Base-by-base conservation (phyloP, 2,113 vertebrate genomes). In the Megaceryle maxima region DNA sequence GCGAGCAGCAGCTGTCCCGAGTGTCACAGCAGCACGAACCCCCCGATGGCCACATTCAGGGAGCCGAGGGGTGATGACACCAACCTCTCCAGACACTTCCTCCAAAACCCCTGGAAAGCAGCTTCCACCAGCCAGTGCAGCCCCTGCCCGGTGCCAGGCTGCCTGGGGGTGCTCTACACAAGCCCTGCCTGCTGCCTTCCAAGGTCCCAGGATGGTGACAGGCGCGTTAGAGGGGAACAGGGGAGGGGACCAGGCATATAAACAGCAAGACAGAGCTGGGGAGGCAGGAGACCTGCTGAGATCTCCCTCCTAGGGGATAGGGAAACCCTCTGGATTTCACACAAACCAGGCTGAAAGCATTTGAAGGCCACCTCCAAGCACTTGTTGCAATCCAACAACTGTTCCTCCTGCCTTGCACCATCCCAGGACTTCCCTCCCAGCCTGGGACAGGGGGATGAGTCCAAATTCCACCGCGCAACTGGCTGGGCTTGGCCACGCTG, bases 401-500 rank as follows among this genome's bases (percentile, higher is more conserved):
- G 31, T 15, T 46, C 48, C 28, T 37, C 41, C 18, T 5, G 1
- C 57, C 57, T 8, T 10, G 13, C 8, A 3, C 10, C 19, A 29
- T 29, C 56, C 75, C 37, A 8, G 13, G 68, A 62, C 25, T 29
- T 43, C 63, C 2, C 8, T 29, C 53, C 28, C 1, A 13, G 43
- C 59, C 8, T 2, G 4, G 25, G 43, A 37, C 57, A 46, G 33
- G 0, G 3, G 29, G 39, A 60, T 1, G 5, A 83, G 18, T 50
- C 87, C 69, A 64, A 39, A 31, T 12, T 4, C 43, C 46, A 14
- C 12, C 35, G 1, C 19, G n/a, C 2, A 1, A 46, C 13, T 1
- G 1, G 59, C n/a, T 0, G 4, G 43, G 44, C 56, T 35, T 1
- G 0, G 35, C 13, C 15, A 12, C 25, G 64, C 63, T 25, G 53